Percentiles rank a stretch among this genome's conserved stretches.
Evolutionary conservation across 2,888 invertebrate species (phyloP).

Genomic region (Listrodromus nycthemerus): DNA sequence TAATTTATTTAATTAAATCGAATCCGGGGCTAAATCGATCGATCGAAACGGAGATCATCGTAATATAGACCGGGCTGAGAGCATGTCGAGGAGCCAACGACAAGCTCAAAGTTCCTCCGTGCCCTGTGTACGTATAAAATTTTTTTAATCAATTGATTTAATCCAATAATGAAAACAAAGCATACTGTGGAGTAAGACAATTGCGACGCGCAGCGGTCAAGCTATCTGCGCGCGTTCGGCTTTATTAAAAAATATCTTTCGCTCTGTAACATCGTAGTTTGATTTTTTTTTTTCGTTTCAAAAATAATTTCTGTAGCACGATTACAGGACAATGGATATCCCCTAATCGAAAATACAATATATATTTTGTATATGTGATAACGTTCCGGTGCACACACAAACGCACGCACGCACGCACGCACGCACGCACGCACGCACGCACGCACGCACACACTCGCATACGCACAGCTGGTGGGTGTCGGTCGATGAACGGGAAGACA

Average conservation of each 20-base stretch:
- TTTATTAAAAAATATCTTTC: slow-evolving; percentile 60
- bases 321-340: slow-evolving; percentile 40
- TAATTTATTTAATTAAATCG: slow-evolving; percentile 82
- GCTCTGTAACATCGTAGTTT: slow-evolving; percentile 57
- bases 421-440: neutral
- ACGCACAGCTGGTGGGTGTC: neutral
- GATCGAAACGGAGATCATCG: slow-evolving; percentile 33
- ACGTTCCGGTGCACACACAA: slow-evolving; percentile 15
- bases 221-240: slow-evolving; percentile 14
- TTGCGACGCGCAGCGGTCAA: slow-evolving; percentile 22
- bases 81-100: slow-evolving; percentile 19
- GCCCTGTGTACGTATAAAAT: slow-evolving; percentile 22
- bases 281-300: slow-evolving; percentile 37
- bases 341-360: slow-evolving; percentile 43
- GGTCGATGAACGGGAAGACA: neutral
- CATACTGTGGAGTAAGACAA: slow-evolving; percentile 35
- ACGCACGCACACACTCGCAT: neutral
- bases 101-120: neutral
- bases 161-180: slow-evolving; percentile 41
- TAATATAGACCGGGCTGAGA: slow-evolving; percentile 19
- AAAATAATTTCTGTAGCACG: slow-evolving; percentile 31
- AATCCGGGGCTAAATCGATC: slow-evolving; percentile 50
- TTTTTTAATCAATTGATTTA: slow-evolving; percentile 31
- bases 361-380: slow-evolving; percentile 40
- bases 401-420: neutral